phyloP scores from a whole-genome alignment of 2,113 vertebrate genomes.

The Pyxicephalus adspersus region DNA sequence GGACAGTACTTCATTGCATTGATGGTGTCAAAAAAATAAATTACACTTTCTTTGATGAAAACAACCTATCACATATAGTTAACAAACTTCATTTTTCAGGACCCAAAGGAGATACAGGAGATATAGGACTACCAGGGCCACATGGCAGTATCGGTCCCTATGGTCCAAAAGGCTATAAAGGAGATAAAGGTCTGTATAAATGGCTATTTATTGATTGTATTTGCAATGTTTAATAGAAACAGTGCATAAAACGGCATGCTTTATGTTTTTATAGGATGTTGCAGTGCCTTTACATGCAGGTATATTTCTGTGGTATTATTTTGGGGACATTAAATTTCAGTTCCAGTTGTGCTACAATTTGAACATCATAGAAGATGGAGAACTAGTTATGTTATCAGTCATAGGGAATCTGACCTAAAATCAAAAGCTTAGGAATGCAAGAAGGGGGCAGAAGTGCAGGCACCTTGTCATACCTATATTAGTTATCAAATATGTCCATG shows the following conservation, averaged over 20 bases:
- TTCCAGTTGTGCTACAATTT: too few species aligned
- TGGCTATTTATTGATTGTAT: slow-evolving; percentile 22
- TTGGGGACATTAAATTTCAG: too few species aligned
- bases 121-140: slow-evolving; percentile 75
- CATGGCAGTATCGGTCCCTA: slow-evolving; percentile 72
- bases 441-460: too few species aligned
- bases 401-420: too few species aligned
- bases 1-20: not conserved
- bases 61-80: not conserved
- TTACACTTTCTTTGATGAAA: slow-evolving; percentile 14
- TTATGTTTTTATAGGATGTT: not conserved
- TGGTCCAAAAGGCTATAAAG: slow-evolving; percentile 78
- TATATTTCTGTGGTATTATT: not conserved
- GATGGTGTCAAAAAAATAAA: slow-evolving; percentile 13
- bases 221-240: not conserved
- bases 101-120: slow-evolving; percentile 79
- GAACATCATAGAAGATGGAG: too few species aligned
- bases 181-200: slow-evolving; percentile 82
- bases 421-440: too few species aligned
- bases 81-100: slow-evolving; percentile 69
- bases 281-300: not conserved
- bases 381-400: too few species aligned
- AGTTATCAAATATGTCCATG: too few species aligned
- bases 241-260: not conserved
- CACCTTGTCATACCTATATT: too few species aligned